Conservation (phyloP, 2,113 vertebrate genomes). For the Ammodytes marinus region DNA sequence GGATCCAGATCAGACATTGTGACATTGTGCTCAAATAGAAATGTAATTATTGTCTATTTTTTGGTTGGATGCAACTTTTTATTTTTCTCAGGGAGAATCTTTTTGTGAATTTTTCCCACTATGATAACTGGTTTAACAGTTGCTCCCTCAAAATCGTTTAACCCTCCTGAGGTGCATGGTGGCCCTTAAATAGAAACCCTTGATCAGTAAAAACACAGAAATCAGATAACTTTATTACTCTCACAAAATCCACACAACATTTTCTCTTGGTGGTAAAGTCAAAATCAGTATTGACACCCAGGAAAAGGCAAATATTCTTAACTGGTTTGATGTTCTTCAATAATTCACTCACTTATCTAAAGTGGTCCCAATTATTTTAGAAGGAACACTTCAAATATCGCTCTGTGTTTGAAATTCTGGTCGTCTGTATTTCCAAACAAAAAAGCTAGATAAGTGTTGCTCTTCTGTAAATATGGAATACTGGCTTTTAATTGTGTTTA, state of each 20-base stretch:
- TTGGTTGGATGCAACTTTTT: too few species aligned
- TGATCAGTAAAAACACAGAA: neutral
- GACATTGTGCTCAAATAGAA: too few species aligned
- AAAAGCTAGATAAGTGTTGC: neutral
- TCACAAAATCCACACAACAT: neutral
- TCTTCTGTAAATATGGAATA: neutral
- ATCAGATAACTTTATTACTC: neutral
- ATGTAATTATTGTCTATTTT: too few species aligned
- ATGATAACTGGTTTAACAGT: neutral
- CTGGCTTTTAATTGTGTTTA: conserved; percentile 17
- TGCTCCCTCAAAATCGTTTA: neutral
- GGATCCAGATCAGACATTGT: too few species aligned
- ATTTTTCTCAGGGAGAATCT: too few species aligned
- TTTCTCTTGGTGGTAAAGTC: neutral
- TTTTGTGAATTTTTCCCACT: too few species aligned
- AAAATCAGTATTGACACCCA: conserved; percentile 4
- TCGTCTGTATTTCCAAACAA: neutral
- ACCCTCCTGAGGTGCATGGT: neutral
- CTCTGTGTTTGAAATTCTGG: neutral
- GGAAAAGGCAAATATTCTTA: neutral
- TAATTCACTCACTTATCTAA: conserved; percentile 10
- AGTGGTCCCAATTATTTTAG: conserved; percentile 3
- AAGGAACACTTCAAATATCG: conserved; percentile 7
- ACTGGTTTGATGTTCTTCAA: conserved; percentile 4
- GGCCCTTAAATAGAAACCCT: neutral